Base-by-base conservation (phyloP, 2,888 invertebrate genomes). In the Lasioglossum figueresi region DNA sequence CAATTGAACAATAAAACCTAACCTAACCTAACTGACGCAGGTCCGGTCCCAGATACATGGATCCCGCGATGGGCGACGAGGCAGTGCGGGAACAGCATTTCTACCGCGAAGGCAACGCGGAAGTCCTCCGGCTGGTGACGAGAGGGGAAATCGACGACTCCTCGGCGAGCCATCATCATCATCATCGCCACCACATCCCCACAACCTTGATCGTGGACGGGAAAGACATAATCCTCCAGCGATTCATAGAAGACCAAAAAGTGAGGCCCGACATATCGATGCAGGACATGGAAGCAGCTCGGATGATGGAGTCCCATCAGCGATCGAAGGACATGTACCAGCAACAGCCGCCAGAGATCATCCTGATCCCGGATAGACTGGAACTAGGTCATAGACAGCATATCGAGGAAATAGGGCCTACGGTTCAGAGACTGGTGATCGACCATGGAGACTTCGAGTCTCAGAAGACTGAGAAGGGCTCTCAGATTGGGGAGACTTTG, bases 51-150 rank as follows among this genome's bases (percentile, higher is more conserved):
- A 89, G 94, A 82, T 90, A 87, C 71, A 76, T 89, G 37, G 89
- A 89, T 34, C 68, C 93, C 90, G 91, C 91, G 4, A 84, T 40
- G 59, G 88, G 94, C 73, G 95, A 95, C 89, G 91, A 93, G 74
- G 93, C 95, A 75, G 96, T 96, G 76, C 95, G 97, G 84, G 97
- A 97, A 93, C 97, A 97, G 91, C 96, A 97, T 91, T 98, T 97
- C 92, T 98, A 98, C 68, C 97, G 98, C 92, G 98, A 98, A 92
- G 98, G 98, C 0, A 98, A 98, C 92, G 97, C 98, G 1, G 98
- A 98, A 95, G 98, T 98, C 85, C 95, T 98, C 76, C 96, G 98
- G 86, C 95, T 98, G 76, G 97, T 98, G 76, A 98, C 98, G 0
- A 96, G 98, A 92, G 97, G 97, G 23, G 96, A 97, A 86, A 96